A percentile compares a stretch with the other conserved stretches of the same genome.
phyloP scores from a whole-genome alignment of 2,888 invertebrate species.

The Teinopalpus imperialis region DNA sequence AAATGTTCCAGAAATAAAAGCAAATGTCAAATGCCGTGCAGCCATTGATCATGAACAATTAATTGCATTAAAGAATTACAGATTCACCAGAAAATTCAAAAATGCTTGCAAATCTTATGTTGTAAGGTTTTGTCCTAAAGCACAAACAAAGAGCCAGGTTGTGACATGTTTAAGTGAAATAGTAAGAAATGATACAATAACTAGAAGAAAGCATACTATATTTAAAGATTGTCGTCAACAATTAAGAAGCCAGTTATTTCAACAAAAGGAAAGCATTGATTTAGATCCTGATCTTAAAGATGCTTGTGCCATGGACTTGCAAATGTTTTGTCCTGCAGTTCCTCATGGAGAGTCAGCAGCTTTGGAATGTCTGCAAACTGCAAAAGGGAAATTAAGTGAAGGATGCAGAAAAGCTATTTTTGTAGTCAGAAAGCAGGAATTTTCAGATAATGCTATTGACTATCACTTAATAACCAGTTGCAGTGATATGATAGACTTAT shows the following conservation, averaged over 20 bases:
- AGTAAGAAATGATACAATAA: constrained; percentile 93
- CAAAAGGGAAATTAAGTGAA: constrained; percentile 83
- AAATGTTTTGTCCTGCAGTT: constrained; percentile 85
- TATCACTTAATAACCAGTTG: constrained; percentile 92
- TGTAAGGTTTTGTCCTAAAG: constrained; percentile 84
- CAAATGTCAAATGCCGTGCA: constrained; percentile 91
- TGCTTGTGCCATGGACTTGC: constrained; percentile 91
- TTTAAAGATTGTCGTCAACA: constrained; percentile 95
- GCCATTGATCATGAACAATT: constrained; percentile 99
- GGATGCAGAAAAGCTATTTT: constrained; percentile 92
- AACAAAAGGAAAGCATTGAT: constrained; percentile 94
- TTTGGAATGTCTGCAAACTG: constrained; percentile 89
- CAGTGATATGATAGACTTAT: constrained; percentile 91
- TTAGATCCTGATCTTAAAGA: constrained; percentile 92
- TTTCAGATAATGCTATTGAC: constrained; percentile 93
- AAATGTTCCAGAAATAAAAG: constrained; percentile 90
- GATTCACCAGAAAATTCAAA: constrained; percentile 96
- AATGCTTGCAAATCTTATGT: constrained; percentile 95
- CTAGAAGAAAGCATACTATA: constrained; percentile 88
- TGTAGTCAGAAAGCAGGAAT: constrained; percentile 91
- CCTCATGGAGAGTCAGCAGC: constrained; percentile 87
- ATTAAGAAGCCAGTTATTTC: constrained; percentile 93
- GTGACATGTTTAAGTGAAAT: constrained; percentile 94
- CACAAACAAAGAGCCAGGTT: constrained; percentile 89
- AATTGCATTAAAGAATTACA: constrained; percentile 95